These are phyloP conservation scores for Limnephilus marmoratus DNA, from an alignment of 2,888 invertebrate species.

Conservation along the genomic window DNA sequence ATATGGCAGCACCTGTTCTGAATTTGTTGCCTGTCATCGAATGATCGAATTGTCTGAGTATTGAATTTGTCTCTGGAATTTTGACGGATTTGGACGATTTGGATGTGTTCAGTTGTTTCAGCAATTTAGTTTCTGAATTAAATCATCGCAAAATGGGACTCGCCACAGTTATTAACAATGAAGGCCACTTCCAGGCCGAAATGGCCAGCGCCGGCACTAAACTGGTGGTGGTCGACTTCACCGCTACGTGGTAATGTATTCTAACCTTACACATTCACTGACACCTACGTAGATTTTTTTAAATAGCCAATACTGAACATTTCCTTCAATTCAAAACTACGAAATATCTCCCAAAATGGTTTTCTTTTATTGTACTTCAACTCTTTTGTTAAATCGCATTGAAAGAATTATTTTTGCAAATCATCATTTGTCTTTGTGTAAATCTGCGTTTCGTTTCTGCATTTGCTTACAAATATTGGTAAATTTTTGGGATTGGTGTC, in stretches of 20 bases:
- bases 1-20: not conserved
- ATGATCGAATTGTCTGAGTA: constrained; percentile 50
- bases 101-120: constrained; percentile 52
- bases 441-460: not conserved
- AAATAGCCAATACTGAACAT: not conserved
- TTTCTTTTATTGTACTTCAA: not conserved
- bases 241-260: constrained; percentile 88
- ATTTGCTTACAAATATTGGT: not conserved
- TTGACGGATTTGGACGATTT: constrained; percentile 43
- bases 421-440: not conserved
- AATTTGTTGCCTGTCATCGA: constrained; percentile 59
- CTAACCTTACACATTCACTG: constrained; percentile 30
- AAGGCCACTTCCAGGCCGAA: constrained; percentile 90
- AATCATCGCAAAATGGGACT: constrained; percentile 74
- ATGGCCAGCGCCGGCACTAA: constrained; percentile 90
- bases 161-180: constrained; percentile 83
- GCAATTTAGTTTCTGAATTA: not conserved
- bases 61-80: constrained; percentile 47
- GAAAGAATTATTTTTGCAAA: not conserved
- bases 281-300: constrained; percentile 37
- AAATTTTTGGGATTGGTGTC: too few relatives aligned
- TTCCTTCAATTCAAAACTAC: not conserved
- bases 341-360: not conserved
- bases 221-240: constrained; percentile 96
- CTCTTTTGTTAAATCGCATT: not conserved